Conservation (phyloP, 2,797 vertebrate genomes). For the Syngnathus acus region DNA sequence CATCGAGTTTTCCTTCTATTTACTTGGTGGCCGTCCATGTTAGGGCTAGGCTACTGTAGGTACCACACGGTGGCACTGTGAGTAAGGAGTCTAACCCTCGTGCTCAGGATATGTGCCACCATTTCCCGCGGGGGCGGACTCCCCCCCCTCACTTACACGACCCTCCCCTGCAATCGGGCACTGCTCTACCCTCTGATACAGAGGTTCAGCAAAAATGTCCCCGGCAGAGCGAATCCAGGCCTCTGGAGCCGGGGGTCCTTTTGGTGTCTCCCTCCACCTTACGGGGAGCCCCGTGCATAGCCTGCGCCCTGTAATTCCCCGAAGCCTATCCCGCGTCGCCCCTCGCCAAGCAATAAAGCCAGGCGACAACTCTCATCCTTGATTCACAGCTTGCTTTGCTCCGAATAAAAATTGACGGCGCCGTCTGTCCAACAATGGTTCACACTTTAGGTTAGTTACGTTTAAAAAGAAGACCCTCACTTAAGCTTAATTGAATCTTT, state of each 20-base stretch:
- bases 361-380: slow-evolving; percentile 43
- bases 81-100: slow-evolving; percentile 58
- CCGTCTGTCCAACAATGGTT: slow-evolving; percentile 54
- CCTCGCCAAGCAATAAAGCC: not conserved
- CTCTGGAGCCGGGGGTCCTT: slow-evolving; percentile 40
- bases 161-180: slow-evolving; percentile 49
- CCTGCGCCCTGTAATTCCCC: slow-evolving; percentile 53
- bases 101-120: slow-evolving; percentile 58
- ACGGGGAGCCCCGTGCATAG: slow-evolving; percentile 64
- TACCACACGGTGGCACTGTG: slow-evolving; percentile 71
- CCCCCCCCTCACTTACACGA: slow-evolving; percentile 31
- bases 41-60: slow-evolving; percentile 60
- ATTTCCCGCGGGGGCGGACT: slow-evolving; percentile 34
- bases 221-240: slow-evolving; percentile 55
- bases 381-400: slow-evolving; percentile 66
- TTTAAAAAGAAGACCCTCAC: slow-evolving; percentile 48
- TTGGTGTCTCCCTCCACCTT: slow-evolving; percentile 52
- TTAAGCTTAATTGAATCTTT: slow-evolving; percentile 48
- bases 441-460: slow-evolving; percentile 59
- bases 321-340: slow-evolving; percentile 26
- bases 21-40: slow-evolving; percentile 53
- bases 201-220: slow-evolving; percentile 68
- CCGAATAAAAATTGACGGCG: slow-evolving; percentile 32
- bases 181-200: slow-evolving; percentile 75
- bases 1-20: slow-evolving; percentile 33